Evolutionary conservation across 2,797 vertebrate genomes (phyloP).

Genomic region (Muraenolepis orangiensis): DNA sequence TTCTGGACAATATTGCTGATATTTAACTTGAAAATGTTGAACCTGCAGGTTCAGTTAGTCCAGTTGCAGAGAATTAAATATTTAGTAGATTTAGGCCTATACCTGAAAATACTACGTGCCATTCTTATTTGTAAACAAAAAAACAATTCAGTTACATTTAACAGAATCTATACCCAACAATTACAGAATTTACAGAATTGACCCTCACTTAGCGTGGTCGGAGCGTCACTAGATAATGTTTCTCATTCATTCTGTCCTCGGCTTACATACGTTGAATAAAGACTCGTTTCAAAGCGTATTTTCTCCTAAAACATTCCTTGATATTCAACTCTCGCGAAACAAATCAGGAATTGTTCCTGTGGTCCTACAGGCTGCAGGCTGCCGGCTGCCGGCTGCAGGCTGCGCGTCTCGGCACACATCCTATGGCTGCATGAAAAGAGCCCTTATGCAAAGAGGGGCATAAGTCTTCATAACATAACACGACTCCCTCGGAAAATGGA

Average conservation of each 20-base stretch:
- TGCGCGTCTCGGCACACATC: constrained; percentile 82
- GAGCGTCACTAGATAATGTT: background rate
- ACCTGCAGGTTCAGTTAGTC: background rate
- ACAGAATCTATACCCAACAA: too few species aligned
- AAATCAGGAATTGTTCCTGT: constrained; percentile 83
- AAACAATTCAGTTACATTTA: background rate
- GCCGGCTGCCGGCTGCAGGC: constrained; percentile 48
- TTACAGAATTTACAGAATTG: too few species aligned
- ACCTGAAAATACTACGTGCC: background rate
- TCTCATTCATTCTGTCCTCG: constrained; percentile 12
- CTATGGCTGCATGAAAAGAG: constrained; percentile 71
- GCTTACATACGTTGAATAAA: constrained; percentile 40
- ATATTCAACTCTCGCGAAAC: constrained; percentile 71
- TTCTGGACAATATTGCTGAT: constrained; percentile 66
- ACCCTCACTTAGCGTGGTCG: background rate
- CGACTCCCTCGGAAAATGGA: constrained; percentile 64
- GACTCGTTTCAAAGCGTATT: constrained; percentile 60
- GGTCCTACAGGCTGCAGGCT: constrained; percentile 43
- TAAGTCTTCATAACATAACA: constrained; percentile 75
- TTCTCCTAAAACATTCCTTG: constrained; percentile 71
- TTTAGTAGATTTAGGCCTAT: background rate
- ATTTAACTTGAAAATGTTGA: background rate
- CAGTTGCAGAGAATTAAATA: background rate
- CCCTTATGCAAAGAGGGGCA: constrained; percentile 69
- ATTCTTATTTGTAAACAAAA: background rate